Base-by-base conservation (phyloP, 2,888 invertebrate species). In the Cremastinae sp. region DNA sequence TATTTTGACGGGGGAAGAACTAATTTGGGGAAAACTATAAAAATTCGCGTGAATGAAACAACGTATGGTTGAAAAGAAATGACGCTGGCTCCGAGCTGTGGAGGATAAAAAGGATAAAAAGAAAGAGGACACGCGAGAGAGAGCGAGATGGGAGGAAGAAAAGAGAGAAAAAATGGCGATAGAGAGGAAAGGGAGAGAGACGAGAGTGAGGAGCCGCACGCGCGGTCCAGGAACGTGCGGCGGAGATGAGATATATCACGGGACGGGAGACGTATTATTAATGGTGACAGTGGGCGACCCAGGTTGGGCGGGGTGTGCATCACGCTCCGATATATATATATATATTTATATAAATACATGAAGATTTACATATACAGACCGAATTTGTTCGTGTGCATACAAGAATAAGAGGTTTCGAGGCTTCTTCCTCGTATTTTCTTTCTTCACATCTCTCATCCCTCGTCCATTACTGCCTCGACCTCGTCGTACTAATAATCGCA, bases 211-310 rank as follows among this genome's bases (percentile, higher is more conserved):
- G 73, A 78, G 80, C 78, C 70, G 78, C 79, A 79, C 77, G 80
- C 75, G 70, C 78, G 78, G 73, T 73, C 79, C 78, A 72, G 77
- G 80, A 78, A 79, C 82, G 84, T 81, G 82, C 81, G 80, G 82
- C 83, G 82, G 77, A 84, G 87, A 88, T 88, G 88, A 89, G 89
- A 89, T 89, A 89, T 88, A 89, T 89, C 89, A 89, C 87, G 86
- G 85, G 85, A 88, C 88, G 87, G 86, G 87, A 88, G 89, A 89
- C 89, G 88, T 89, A 89, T 89, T 89, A 89, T 89, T 89, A 89
- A 89, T 89, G 89, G 89, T 89, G 89, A 89, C 89, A 89, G 89
- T 89, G 89, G 89, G 89, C 89, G 89, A 89, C 89, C 84, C 86
- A 83, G 84, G 86, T 86, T 89, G 89, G 88, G 89, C 89, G 89